Evolutionary conservation across 2,797 vertebrate genomes (phyloP), one percentile per base, ranked within the genome.

Genomic region (Crypturellus tataupa): DNA sequence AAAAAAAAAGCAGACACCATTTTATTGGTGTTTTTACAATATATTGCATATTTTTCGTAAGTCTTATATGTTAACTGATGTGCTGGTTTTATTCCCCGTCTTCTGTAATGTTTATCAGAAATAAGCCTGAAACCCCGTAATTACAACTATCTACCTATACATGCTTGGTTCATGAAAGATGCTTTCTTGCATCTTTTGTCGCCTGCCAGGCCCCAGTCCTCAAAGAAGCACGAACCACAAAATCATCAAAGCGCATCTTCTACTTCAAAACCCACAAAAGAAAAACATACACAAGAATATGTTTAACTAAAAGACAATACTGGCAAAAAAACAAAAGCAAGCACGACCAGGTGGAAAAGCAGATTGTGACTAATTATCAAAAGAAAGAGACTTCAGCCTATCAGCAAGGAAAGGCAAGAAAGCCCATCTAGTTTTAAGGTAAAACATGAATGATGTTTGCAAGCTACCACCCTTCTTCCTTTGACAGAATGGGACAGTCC

Each of bases 281-380:
- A 17, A 83, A 69, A 6, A 21, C 14, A 5, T 6, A 10, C 33
- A 62, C 53, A 33, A 25, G 40, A 78, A 76, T 71, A 5, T 16
- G 67, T 39, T 55, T 46, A 75, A 85, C 24, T 53, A 60, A 71
- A 70, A 71, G 37, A 89, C 37, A 78, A 35, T 35, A 49, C 3
- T 75, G 68, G 53, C 75, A 70, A 6, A 49, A 44, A 37, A 60
- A 3, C 3, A 67, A 47, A 73, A 75, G 40, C 71, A 80, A 96
- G 85, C 40, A 95, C 91, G 88, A 80, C 6, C 56, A 73, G 49
- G 63, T 81, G 73, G 85, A 76, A 94, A 95, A 94, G 86, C 55
- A 73, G 12, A 81, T 76, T 78, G 70, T 44, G 31, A 24, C 55
- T 89, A 47, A 47, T 29, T 24, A 42, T 51, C 31, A 72, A n/a